Percentiles rank a stretch among this genome's conserved stretches.
phyloP scores from a whole-genome alignment of 2,797 vertebrate species.

The Merluccius polli region DNA sequence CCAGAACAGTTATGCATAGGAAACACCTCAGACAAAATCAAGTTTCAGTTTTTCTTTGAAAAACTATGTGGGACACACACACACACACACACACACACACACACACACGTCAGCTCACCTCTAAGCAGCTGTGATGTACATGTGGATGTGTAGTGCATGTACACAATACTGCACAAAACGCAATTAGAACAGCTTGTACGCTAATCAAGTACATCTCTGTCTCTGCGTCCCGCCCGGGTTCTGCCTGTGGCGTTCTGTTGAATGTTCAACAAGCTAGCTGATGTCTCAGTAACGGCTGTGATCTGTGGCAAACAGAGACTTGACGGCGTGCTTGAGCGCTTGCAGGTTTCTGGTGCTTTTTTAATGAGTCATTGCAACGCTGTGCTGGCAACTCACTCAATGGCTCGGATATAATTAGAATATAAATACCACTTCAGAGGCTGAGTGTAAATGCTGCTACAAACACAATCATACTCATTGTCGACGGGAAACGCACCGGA shows the following conservation, averaged over 20 bases:
- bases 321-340: not conserved
- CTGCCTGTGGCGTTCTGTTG: not conserved
- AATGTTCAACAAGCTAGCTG: not conserved
- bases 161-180: not conserved
- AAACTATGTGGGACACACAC: slow-evolving; percentile 7
- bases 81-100: slow-evolving; percentile 17
- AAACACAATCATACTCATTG: no score
- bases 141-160: not conserved
- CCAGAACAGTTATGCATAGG: no score
- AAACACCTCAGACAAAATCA: no score
- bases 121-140: not conserved
- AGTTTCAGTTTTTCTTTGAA: no score
- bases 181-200: not conserved
- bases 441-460: no score
- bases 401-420: not conserved
- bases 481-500: no score
- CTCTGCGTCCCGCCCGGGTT: not conserved
- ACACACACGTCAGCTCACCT: not conserved
- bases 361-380: not conserved
- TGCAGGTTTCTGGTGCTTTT: no score
- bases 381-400: not conserved
- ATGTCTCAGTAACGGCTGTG: not conserved
- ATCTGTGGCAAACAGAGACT: not conserved
- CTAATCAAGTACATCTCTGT: not conserved
- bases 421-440: no score